These are phyloP conservation scores for Salmo trutta DNA, from an alignment of 2,797 vertebrate genomes.

Conservation along the genomic window DNA sequence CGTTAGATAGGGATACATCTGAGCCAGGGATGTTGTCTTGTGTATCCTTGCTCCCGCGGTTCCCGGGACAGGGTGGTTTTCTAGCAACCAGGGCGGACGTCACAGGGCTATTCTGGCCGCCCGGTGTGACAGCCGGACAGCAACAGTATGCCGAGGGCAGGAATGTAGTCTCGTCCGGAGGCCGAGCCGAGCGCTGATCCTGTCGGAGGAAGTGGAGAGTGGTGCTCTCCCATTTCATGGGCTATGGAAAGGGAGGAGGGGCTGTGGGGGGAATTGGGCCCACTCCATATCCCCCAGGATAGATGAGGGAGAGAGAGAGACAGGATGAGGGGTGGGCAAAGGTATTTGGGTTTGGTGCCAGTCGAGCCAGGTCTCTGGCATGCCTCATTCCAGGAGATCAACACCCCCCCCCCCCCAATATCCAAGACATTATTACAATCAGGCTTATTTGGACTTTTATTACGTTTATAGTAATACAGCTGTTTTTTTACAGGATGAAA, in stretches of 20 bases:
- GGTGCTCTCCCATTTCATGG: constrained; percentile 75
- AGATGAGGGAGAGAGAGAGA: constrained; percentile 43
- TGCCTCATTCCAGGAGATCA: constrained; percentile 80
- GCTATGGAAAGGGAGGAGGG: constrained; percentile 43
- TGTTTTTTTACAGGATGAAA: too few relatives aligned
- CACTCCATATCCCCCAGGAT: constrained; percentile 5
- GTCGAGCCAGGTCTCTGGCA: constrained; percentile 74
- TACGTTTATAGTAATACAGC: neutral
- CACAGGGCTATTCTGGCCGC: constrained; percentile 78
- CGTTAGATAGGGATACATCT: constrained; percentile 35
- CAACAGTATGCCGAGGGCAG: constrained; percentile 71
- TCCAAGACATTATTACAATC: too few relatives aligned
- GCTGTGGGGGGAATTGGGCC: constrained; percentile 37
- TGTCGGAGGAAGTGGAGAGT: constrained; percentile 75
- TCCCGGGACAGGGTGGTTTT: constrained; percentile 68
- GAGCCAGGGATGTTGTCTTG: constrained; percentile 39
- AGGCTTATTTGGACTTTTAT: neutral
- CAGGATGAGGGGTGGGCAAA: constrained; percentile 64
- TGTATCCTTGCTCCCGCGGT: constrained; percentile 59
- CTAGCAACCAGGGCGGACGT: constrained; percentile 75
- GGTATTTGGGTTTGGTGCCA: constrained; percentile 82
- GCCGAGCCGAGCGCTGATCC: constrained; percentile 64
- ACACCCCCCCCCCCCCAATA: constrained; percentile 53
- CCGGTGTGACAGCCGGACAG: constrained; percentile 76
- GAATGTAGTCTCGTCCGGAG: constrained; percentile 70